phyloP scores from a whole-genome alignment of 1,140 invertebrate genomes.

The Tetramorium alpestre region DNA sequence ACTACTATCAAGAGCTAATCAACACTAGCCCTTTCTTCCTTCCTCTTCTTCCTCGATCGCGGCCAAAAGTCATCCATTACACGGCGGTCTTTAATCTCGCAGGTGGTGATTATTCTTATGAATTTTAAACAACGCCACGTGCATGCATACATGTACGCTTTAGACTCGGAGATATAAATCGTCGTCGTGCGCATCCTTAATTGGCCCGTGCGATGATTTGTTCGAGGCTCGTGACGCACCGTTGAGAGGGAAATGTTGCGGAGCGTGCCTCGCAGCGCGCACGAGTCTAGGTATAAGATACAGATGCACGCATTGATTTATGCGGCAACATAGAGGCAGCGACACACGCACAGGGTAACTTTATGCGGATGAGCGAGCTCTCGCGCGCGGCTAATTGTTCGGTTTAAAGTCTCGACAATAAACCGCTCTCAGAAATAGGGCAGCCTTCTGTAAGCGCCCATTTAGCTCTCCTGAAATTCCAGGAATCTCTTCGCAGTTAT shows the following conservation, averaged over 20 bases:
- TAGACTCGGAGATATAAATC: slow-evolving; percentile 53
- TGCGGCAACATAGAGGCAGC: neutral
- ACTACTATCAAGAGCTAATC: slow-evolving; percentile 39
- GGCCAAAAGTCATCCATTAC: slow-evolving; percentile 53
- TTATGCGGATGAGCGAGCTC: neutral
- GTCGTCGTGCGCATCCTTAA: slow-evolving; percentile 64
- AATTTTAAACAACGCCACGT: slow-evolving; percentile 65
- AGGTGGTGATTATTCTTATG: slow-evolving; percentile 68
- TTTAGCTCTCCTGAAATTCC: neutral
- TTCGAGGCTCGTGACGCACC: slow-evolving; percentile 65
- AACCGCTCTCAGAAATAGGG: neutral
- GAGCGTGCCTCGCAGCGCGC: neutral
- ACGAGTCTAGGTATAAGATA: slow-evolving; percentile 2
- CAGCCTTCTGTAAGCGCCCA: neutral
- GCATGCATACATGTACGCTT: neutral
- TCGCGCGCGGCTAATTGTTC: slow-evolving; percentile 8
- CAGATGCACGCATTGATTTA: slow-evolving; percentile 34
- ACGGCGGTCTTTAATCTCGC: slow-evolving; percentile 31
- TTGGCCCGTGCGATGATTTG: slow-evolving; percentile 65
- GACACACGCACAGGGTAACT: slow-evolving; percentile 12
- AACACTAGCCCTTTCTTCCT: slow-evolving; percentile 4
- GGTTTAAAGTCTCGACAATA: neutral
- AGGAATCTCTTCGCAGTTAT: neutral
- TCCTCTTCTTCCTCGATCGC: neutral
- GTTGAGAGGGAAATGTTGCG: slow-evolving; percentile 45